Evolutionary conservation across 2,888 invertebrate species (phyloP).

Genomic region (Odontocerum albicorne): DNA sequence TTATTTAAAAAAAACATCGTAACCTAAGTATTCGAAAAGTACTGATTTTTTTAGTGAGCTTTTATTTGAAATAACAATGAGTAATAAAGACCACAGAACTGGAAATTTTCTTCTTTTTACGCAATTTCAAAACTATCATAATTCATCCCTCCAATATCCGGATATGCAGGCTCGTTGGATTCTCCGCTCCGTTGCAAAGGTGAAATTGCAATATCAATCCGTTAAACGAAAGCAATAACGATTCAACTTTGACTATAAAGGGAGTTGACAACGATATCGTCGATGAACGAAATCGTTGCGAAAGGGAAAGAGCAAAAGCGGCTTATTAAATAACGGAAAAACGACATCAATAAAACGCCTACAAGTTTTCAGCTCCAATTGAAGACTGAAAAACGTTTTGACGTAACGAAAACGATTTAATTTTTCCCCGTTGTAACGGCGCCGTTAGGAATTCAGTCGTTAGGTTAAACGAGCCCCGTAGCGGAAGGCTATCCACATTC

Average conservation of each 20-base stretch:
- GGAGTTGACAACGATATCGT: conserved; percentile 3
- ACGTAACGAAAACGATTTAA: conserved; percentile 10
- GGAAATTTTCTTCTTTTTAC: too few relatives aligned
- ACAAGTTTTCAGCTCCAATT: conserved; percentile 16
- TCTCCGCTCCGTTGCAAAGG: conserved; percentile 9
- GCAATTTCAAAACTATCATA: too few relatives aligned
- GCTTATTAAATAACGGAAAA: conserved; percentile 31
- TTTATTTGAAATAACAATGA: too few relatives aligned
- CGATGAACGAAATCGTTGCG: conserved; percentile 13
- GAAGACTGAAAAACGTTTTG: conserved; percentile 19
- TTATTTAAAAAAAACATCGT: too few relatives aligned
- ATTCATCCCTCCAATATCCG: conserved; percentile 12
- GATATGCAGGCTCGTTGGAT: neutral
- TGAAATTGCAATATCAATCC: conserved; percentile 21
- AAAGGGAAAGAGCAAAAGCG: conserved; percentile 26
- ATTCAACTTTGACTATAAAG: conserved; percentile 22
- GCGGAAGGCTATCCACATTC: conserved; percentile 17
- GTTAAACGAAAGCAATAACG: conserved; percentile 26
- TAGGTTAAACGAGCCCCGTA: conserved; percentile 18
- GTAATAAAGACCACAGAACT: too few relatives aligned
- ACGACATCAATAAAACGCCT: conserved; percentile 27
- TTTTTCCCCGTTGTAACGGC: conserved; percentile 5
- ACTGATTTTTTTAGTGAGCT: too few relatives aligned
- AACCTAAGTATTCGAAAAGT: too few relatives aligned
- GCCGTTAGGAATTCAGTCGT: conserved; percentile 8